Percentiles rank a stretch among this genome's conserved stretches.
phyloP scores from a whole-genome alignment of 2,888 invertebrate species.

The Hypomecis atomaria region DNA sequence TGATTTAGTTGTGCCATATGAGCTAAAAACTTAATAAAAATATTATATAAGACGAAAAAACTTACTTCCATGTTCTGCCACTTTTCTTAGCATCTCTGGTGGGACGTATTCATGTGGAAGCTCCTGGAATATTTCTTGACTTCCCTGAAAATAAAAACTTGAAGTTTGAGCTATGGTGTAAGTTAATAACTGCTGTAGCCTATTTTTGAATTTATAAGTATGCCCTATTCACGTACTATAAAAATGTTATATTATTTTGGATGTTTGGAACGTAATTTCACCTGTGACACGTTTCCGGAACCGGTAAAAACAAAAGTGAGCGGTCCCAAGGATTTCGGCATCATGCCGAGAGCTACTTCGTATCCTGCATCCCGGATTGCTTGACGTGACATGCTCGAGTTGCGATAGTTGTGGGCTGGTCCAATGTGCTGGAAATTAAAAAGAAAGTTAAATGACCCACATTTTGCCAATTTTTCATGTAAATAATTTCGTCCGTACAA shows the following conservation, averaged over 20 bases:
- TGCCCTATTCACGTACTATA: too few relatives aligned
- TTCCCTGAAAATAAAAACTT: slow-evolving; percentile 80
- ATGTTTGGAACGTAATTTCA: slow-evolving; percentile 42
- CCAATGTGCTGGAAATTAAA: slow-evolving; percentile 91
- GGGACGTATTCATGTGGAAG: slow-evolving; percentile 99
- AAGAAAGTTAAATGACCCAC: background rate
- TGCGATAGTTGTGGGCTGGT: slow-evolving; percentile 99
- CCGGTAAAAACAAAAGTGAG: slow-evolving; percentile 99
- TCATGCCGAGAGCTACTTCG: slow-evolving; percentile 96
- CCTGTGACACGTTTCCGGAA: slow-evolving; percentile 98
- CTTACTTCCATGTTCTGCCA: slow-evolving; percentile 98
- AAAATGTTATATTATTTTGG: too few relatives aligned
- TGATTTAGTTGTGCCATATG: too few relatives aligned
- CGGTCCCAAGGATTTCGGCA: slow-evolving; percentile 99
- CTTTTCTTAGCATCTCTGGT: slow-evolving; percentile 96
- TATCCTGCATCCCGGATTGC: slow-evolving; percentile 99
- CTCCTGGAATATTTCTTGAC: slow-evolving; percentile 97
- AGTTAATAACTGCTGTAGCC: too few relatives aligned
- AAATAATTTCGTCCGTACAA: too few relatives aligned
- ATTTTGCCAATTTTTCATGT: background rate
- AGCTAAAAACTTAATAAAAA: too few relatives aligned
- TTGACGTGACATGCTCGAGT: slow-evolving; percentile 98
- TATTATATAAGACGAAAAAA: slow-evolving; percentile 23
- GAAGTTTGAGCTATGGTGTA: too few relatives aligned
- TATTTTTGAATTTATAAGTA: too few relatives aligned